phyloP scores from a whole-genome alignment of 1,140 invertebrate genomes.

The Argopecten irradians region DNA sequence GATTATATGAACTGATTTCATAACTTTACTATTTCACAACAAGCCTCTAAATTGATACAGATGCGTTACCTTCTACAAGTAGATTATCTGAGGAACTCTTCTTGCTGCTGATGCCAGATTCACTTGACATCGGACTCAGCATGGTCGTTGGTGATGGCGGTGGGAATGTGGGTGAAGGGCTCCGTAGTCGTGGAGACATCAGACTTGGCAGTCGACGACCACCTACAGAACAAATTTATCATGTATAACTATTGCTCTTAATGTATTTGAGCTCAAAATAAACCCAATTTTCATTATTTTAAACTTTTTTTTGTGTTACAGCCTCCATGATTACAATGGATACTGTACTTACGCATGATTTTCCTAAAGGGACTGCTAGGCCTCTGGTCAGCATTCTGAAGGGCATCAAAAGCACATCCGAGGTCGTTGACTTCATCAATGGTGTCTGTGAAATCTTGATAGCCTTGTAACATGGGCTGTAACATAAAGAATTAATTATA shows the following conservation, averaged over 20 bases:
- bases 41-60: too few relatives aligned
- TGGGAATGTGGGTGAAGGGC: constrained; percentile 70
- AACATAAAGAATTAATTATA: constrained; percentile 47
- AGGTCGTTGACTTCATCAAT: constrained; percentile 95
- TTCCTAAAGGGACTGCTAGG: constrained; percentile 67
- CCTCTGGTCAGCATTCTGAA: constrained; percentile 79
- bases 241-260: neutral
- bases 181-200: constrained; percentile 65
- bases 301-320: constrained; percentile 34
- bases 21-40: too few relatives aligned
- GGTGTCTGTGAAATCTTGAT: constrained; percentile 89
- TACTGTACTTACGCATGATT: constrained; percentile 45
- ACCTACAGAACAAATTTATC: constrained; percentile 37
- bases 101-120: constrained; percentile 93
- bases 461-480: constrained; percentile 90
- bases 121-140: constrained; percentile 86
- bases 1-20: too few relatives aligned
- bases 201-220: constrained; percentile 60
- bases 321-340: neutral
- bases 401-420: constrained; percentile 89
- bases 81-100: constrained; percentile 94
- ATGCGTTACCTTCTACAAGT: constrained; percentile 83
- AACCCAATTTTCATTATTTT: neutral
- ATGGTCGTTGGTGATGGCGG: constrained; percentile 61
- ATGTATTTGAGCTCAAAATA: neutral